Percentiles rank a stretch among this genome's conserved stretches.
These are phyloP conservation scores for Ischnura elegans DNA, from an alignment of 2,888 invertebrate genomes.

Conservation along the genomic window DNA sequence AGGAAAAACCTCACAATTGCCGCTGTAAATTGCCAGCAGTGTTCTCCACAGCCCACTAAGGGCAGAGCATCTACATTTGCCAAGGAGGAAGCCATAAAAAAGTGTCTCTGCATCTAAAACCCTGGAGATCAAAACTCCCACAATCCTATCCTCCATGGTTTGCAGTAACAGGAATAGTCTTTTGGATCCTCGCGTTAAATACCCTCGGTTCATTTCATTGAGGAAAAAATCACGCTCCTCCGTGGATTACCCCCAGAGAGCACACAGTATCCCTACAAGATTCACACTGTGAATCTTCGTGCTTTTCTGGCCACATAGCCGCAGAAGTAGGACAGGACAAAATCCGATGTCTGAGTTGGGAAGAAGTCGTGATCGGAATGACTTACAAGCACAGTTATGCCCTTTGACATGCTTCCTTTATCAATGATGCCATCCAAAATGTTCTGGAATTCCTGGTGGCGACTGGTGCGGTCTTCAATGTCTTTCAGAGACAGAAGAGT, in stretches of 20 bases:
- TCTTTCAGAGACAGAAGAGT: neutral
- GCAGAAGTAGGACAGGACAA: neutral
- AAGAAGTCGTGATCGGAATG: neutral
- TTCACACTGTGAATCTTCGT: neutral
- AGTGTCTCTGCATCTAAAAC: neutral
- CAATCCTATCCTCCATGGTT: neutral
- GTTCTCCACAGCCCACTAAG: neutral
- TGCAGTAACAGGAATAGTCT: neutral
- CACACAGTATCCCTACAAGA: neutral
- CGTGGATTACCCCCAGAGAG: neutral
- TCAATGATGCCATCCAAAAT: neutral
- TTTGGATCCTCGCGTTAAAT: neutral
- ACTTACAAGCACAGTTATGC: neutral
- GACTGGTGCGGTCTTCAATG: neutral
- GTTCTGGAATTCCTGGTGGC: neutral
- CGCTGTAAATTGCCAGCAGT: neutral
- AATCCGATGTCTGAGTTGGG: neutral
- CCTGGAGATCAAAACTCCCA: neutral
- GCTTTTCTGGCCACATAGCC: neutral
- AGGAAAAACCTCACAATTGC: neutral
- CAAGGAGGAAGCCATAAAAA: neutral
- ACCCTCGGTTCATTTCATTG: neutral
- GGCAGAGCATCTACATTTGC: neutral
- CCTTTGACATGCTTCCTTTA: neutral
- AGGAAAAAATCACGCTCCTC: neutral